phyloP scores from a whole-genome alignment of 2,113 vertebrate genomes.

The Caretta caretta region DNA sequence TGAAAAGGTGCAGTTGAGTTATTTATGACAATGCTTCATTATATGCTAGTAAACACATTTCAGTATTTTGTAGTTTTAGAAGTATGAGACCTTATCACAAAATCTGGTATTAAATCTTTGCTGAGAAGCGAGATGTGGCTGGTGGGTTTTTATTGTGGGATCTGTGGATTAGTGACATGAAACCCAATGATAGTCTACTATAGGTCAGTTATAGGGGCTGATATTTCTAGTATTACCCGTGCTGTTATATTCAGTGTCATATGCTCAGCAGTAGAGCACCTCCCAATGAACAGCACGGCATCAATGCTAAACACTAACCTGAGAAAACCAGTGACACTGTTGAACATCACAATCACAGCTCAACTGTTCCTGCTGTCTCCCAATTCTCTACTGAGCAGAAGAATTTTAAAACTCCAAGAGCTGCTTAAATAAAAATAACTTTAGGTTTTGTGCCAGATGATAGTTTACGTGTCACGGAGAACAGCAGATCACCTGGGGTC shows the following conservation, averaged over 20 bases:
- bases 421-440: neutral
- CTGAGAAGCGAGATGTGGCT: neutral
- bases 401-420: neutral
- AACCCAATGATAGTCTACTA: neutral
- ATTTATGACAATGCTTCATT: neutral
- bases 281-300: neutral
- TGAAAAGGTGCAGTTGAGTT: neutral
- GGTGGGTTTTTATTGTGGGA: neutral
- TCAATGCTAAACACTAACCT: fast-evolving
- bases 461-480: fast-evolving
- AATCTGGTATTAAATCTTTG: neutral
- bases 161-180: neutral
- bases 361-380: neutral
- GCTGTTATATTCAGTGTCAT: fast-evolving
- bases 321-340: fast-evolving
- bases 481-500: neutral
- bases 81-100: neutral
- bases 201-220: fast-evolving
- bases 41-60: neutral
- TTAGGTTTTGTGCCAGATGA: neutral
- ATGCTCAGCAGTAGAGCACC: neutral
- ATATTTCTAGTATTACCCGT: neutral
- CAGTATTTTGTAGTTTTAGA: neutral
- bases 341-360: neutral
- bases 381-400: neutral